phyloP scores from a whole-genome alignment of 2,797 vertebrate genomes.

The Xenops minutus region DNA sequence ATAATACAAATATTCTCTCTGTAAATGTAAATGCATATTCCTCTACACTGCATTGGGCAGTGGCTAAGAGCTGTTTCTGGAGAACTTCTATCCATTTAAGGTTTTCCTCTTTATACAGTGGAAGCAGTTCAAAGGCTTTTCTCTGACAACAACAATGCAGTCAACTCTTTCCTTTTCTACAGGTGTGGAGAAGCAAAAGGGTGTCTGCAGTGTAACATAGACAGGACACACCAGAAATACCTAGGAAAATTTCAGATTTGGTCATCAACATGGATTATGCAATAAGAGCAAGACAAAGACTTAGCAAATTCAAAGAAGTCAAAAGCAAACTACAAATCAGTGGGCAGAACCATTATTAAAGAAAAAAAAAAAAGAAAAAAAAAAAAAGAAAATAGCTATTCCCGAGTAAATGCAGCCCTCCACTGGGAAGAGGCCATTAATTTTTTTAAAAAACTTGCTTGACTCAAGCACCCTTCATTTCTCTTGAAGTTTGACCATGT shows the following conservation, averaged over 20 bases:
- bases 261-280: not conserved
- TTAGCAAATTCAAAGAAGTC: fast-evolving
- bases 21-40: not conserved
- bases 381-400: not conserved
- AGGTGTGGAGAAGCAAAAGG: not conserved
- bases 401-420: not conserved
- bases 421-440: not conserved
- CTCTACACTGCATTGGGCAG: not conserved
- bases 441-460: not conserved
- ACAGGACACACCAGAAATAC: not conserved
- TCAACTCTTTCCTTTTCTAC: not conserved
- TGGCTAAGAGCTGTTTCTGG: not conserved
- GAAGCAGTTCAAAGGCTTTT: not conserved
- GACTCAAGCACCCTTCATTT: not conserved
- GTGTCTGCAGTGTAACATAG: not conserved
- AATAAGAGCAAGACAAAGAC: not conserved
- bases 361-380: not conserved
- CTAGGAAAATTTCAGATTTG: not conserved
- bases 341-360: not conserved
- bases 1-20: not conserved
- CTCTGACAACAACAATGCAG: not conserved
- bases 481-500: not conserved
- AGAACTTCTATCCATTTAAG: not conserved
- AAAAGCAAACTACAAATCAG: not conserved
- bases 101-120: not conserved